phyloP scores from a whole-genome alignment of 2,797 vertebrate species.

The Pseudochromis fuscus region DNA sequence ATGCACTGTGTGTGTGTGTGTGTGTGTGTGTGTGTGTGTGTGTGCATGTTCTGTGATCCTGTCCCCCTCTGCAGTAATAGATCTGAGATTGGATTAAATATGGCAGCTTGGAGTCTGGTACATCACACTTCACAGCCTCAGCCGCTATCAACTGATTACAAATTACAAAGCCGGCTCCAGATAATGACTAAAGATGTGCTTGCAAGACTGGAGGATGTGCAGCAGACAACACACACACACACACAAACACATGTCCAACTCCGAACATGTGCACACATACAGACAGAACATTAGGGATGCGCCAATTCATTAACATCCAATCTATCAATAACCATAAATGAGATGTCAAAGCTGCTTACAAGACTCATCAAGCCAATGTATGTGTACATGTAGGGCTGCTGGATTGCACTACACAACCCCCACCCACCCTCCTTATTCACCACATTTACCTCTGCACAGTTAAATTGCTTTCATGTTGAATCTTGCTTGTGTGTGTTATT shows the following conservation, averaged over 20 bases:
- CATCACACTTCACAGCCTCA: constrained; percentile 80
- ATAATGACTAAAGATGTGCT: constrained; percentile 78
- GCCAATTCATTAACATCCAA: constrained; percentile 58
- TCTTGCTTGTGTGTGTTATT: constrained; percentile 25
- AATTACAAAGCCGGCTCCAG: constrained; percentile 77
- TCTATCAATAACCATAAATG: constrained; percentile 66
- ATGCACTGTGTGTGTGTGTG: constrained; percentile 30
- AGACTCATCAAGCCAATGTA: constrained; percentile 34
- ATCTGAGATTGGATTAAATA: constrained; percentile 83
- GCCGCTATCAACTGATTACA: constrained; percentile 81
- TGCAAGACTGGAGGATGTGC: constrained; percentile 62
- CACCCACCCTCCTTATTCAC: neutral
- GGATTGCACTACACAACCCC: constrained; percentile 8
- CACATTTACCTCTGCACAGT: constrained; percentile 10
- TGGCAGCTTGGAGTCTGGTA: constrained; percentile 80
- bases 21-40: constrained; percentile 13
- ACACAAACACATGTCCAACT: neutral
- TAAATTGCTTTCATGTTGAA: constrained; percentile 44
- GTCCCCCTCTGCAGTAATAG: constrained; percentile 69
- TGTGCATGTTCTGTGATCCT: constrained; percentile 39
- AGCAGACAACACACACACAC: constrained; percentile 36
- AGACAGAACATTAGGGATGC: constrained; percentile 48
- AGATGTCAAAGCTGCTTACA: constrained; percentile 51
- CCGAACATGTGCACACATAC: constrained; percentile 17
- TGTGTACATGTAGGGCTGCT: constrained; percentile 15